Evolutionary conservation across 2,113 vertebrate genomes (phyloP), one percentile per base, ranked within the genome.

Genomic region (Rhinolophus ferrumequinum): DNA sequence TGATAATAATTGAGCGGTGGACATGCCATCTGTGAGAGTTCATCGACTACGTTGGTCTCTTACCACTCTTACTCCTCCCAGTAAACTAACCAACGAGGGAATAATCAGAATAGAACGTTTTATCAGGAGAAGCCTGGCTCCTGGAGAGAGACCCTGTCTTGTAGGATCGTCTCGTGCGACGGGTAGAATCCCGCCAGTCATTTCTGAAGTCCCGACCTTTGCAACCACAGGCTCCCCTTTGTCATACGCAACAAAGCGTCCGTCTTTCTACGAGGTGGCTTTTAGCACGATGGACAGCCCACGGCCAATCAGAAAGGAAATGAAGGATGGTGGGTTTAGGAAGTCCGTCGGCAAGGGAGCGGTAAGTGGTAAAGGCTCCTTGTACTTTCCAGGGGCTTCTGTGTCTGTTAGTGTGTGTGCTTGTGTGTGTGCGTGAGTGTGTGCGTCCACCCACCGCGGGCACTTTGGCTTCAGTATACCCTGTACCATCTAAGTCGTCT

Each of bases 371-470:
- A 72, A 64, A 38, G 52, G 28, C 8, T 35, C 33, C n/a, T 6
- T 30, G 3, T 3, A 8, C 44, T 70, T 38, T 24, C 86, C 86
- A 75, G 56, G 28, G 15, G 24, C 12, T 9, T 14, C 11, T 13
- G 30, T 6, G 56, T 21, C 8, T 9, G 19, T 15, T 11, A 10
- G 2, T 14, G 30, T 3, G 2, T 10, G 26, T 3, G 0, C 4
- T 26, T 15, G 22, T 12, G 19, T 19, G 3, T n/a, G 2, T 15
- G 15, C 4, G 15, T 15, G 52, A 14, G 52, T 52, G 52, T 15
- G 15, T 14, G 52, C 12, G 15, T 4, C 52, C 11, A 52, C 5
- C 52, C 52, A 15, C 52, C 15, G 52, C 11, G 52, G 52, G 52
- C 15, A 3, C 52, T 52, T 12, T 12, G 3, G 11, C 4, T 52